Base-by-base conservation (phyloP, 2,113 vertebrate genomes). In the Heteronetta atricapilla region DNA sequence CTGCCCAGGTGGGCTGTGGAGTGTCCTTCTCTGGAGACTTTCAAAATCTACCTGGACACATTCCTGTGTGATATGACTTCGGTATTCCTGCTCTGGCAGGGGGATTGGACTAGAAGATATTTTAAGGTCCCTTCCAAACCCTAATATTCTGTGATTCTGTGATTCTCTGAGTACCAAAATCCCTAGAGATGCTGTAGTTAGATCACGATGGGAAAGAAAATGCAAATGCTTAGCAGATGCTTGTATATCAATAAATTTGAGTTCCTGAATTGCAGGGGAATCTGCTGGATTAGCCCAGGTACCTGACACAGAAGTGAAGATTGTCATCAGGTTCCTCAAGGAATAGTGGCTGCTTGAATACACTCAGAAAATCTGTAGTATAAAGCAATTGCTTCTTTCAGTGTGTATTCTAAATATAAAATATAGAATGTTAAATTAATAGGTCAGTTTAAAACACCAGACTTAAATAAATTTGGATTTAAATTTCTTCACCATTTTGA, bases 401-500 rank as follows among this genome's bases (percentile, higher is more conserved):
- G 4, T 36, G 40, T 36, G 8, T 38, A 48, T 48, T 82, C 17
- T 29, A 77, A 63, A 36, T 69, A 77, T 68, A 82, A 88, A 5
- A 4, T 52, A 40, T 53, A 29, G 4, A 62, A 11, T 67, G 38
- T 31, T 82, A 94, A 83, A 90, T 83, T 96, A 23, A 23, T 89
- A 75, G 28, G 42, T 53, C 58, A 75, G 20, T 5, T 73, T 28
- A 88, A 70, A 86, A 12, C 22, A 79, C 31, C 18, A 48, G 53
- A 90, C 72, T 48, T 48, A 48, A 48, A 48, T 48, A 48, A 48
- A 48, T 48, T 48, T 23, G 4, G 10, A 4, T 22, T 86, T 84
- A 77, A 87, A 59, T 63, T 31, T 62, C 53, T 60, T 92, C 53
- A 70, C 33, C 23, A 18, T 94, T 97, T 92, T 93, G 21, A 83